Evolutionary conservation across 2,797 vertebrate species (phyloP).

Genomic region (Eleutherodactylus coqui): DNA sequence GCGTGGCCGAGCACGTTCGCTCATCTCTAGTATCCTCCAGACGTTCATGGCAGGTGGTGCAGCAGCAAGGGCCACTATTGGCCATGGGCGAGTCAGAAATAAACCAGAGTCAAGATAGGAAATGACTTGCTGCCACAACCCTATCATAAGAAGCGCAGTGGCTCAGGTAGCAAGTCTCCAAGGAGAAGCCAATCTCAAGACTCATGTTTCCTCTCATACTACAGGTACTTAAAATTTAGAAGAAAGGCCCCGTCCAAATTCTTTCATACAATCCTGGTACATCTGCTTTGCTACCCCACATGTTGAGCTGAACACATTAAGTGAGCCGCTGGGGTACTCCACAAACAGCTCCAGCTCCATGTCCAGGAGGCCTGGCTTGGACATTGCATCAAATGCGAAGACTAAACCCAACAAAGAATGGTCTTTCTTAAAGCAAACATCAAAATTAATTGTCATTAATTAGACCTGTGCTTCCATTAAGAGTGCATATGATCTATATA

Average conservation of each 20-base stretch:
- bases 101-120: constrained; percentile 86
- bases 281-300: constrained; percentile 95
- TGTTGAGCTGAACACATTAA: constrained; percentile 92
- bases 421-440: constrained; percentile 96
- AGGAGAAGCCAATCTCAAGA: constrained; percentile 93
- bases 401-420: constrained; percentile 88
- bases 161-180: constrained; percentile 90
- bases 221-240: constrained; percentile 96
- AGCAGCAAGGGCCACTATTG: constrained; percentile 91
- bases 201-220: constrained; percentile 91
- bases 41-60: constrained; percentile 96
- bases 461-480: too few species aligned
- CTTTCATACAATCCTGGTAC: constrained; percentile 98
- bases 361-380: constrained; percentile 89
- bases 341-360: constrained; percentile 93
- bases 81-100: constrained; percentile 94
- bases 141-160: constrained; percentile 89
- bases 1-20: too few species aligned
- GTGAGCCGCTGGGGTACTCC: constrained; percentile 93
- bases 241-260: constrained; percentile 89
- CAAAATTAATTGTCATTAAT: too few species aligned
- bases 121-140: constrained; percentile 92
- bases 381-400: constrained; percentile 91
- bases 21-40: too few species aligned
- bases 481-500: too few species aligned